These are phyloP conservation scores for Diprion similis DNA, from an alignment of 1,140 invertebrate genomes.

Conservation along the genomic window DNA sequence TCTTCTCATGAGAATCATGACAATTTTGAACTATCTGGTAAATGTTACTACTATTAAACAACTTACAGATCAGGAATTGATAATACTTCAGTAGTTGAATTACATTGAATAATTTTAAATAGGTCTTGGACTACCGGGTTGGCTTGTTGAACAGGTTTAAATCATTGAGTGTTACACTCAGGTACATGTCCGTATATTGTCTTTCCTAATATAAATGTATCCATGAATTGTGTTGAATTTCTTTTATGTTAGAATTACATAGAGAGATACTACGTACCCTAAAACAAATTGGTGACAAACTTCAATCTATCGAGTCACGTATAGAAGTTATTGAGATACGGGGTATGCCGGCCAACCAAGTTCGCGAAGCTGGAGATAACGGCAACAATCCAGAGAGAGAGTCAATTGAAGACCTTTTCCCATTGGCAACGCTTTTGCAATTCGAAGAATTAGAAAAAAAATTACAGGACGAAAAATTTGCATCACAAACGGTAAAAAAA, in stretches of 20 bases:
- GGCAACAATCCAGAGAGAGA: background rate
- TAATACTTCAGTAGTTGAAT: constrained; percentile 1
- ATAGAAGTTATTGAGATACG: background rate
- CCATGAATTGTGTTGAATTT: background rate
- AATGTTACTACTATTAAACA: constrained; percentile 3
- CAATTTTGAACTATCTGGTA: background rate
- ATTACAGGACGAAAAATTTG: background rate
- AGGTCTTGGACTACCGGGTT: background rate
- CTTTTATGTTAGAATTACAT: background rate
- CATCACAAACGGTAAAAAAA: background rate
- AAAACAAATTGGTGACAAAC: background rate
- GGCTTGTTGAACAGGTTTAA: background rate
- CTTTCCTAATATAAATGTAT: background rate
- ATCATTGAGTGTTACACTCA: background rate
- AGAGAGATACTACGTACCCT: background rate
- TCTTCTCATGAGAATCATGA: background rate
- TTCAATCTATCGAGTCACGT: background rate
- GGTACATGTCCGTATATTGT: background rate
- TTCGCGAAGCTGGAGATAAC: background rate
- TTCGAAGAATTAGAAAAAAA: background rate
- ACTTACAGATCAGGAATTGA: background rate
- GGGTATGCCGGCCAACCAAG: background rate
- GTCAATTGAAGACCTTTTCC: background rate
- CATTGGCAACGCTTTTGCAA: background rate
- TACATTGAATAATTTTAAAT: background rate